Percentiles rank a stretch among this genome's conserved stretches.
phyloP scores from a whole-genome alignment of 2,797 vertebrate species.

The Taeniopygia guttata region DNA sequence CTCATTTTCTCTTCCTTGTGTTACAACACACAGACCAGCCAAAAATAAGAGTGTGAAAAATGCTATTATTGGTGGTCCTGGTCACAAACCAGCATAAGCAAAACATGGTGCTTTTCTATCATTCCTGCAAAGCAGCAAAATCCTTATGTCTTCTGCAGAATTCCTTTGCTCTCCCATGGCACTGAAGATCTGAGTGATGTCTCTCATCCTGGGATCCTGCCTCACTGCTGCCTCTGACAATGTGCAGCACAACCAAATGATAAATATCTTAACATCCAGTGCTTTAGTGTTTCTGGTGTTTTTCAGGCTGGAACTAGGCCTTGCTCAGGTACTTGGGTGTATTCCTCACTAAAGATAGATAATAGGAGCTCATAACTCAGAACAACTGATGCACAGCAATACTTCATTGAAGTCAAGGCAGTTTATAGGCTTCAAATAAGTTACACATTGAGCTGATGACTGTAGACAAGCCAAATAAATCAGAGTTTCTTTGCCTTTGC shows the following conservation, averaged over 20 bases:
- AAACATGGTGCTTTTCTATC: background rate
- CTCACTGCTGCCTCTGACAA: background rate
- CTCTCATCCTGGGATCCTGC: background rate
- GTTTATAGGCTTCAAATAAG: background rate
- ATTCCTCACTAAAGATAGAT: background rate
- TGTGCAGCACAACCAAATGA: background rate
- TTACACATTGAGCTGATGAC: background rate
- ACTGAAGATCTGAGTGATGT: background rate
- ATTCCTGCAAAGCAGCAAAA: background rate
- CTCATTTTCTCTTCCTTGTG: background rate
- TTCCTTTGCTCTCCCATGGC: rapidly evolving
- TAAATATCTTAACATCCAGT: background rate
- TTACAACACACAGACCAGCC: background rate
- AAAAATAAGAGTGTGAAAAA: background rate
- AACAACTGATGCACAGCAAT: background rate
- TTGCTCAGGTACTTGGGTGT: background rate
- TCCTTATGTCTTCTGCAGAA: background rate
- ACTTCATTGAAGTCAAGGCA: background rate
- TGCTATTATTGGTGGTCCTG: background rate
- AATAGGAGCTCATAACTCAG: background rate
- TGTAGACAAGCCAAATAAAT: background rate
- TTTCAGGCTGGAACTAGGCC: background rate
- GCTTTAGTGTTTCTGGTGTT: background rate
- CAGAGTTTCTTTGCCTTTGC: background rate
- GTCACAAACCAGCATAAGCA: background rate